These are phyloP conservation scores for Macaria notata DNA, from an alignment of 2,888 invertebrate species.

Conservation along the genomic window DNA sequence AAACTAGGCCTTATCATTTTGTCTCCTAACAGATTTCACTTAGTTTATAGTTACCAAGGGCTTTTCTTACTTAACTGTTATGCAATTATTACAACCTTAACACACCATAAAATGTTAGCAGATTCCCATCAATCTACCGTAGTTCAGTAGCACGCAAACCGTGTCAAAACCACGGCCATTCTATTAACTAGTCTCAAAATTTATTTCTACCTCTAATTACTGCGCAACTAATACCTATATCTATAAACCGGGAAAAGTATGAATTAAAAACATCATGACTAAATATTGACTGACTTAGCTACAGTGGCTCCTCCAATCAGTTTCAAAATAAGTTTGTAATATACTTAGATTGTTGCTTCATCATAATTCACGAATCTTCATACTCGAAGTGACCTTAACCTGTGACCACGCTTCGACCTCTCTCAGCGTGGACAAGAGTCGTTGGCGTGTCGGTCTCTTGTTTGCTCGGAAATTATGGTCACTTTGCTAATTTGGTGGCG, in stretches of 20 bases:
- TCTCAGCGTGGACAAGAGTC: constrained; percentile 9
- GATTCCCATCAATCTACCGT: constrained; percentile 14
- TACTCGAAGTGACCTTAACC: constrained; percentile 25
- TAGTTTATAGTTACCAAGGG: no score
- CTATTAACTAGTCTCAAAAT: constrained; percentile 13
- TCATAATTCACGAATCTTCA: constrained; percentile 22
- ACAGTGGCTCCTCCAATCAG: no score
- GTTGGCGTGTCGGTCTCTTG: constrained; percentile 22
- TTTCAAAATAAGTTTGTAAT: no score
- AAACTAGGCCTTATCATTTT: no score
- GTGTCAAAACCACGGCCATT: constrained; percentile 15
- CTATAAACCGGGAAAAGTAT: no score
- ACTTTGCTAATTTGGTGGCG: constrained; percentile 14
- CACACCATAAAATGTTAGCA: constrained; percentile 11
- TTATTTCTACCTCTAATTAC: constrained; percentile 8
- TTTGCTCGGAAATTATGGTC: constrained; percentile 21
- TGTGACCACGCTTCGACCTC: constrained; percentile 26
- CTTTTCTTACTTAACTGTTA: no score
- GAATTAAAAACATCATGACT: no score
- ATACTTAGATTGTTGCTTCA: constrained; percentile 21
- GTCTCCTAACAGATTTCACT: no score
- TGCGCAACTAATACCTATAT: not conserved
- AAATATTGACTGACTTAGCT: no score
- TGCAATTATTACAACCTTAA: not conserved
- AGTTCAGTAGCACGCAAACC: constrained; percentile 16